Conservation (phyloP, 2,797 vertebrate species). For the Pipistrellus nathusii region DNA sequence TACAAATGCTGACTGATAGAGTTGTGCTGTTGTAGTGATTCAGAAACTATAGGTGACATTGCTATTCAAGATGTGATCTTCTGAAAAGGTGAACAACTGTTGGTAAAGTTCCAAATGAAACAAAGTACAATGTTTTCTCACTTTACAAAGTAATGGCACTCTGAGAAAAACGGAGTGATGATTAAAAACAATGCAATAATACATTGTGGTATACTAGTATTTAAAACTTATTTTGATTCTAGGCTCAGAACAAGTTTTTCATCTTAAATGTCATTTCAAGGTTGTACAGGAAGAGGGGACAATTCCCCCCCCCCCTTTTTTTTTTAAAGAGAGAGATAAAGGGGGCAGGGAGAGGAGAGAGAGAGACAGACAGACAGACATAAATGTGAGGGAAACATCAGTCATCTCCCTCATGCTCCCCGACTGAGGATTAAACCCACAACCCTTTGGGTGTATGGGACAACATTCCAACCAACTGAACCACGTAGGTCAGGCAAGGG, state of each 20-base stretch:
- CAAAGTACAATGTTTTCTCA: background rate
- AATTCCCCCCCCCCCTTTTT: background rate
- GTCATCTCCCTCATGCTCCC: background rate
- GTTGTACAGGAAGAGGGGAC: slow-evolving; percentile 11
- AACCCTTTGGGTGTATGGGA: background rate
- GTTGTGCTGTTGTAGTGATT: background rate
- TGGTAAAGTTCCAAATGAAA: slow-evolving; percentile 44
- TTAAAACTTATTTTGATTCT: slow-evolving; percentile 51
- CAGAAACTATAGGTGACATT: background rate
- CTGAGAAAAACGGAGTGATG: slow-evolving; percentile 62
- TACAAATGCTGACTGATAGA: background rate
- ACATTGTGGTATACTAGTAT: slow-evolving; percentile 7
- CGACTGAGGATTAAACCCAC: background rate
- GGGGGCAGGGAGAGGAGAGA: too few species aligned
- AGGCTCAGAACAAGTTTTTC: slow-evolving; percentile 49
- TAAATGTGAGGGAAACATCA: background rate
- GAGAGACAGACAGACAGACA: too few species aligned
- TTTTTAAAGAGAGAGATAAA: background rate
- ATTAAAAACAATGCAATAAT: slow-evolving; percentile 58
- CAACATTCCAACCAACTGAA: background rate
- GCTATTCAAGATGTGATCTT: slow-evolving; percentile 29
- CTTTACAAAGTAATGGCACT: slow-evolving; percentile 52
- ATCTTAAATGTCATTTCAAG: slow-evolving; percentile 48
- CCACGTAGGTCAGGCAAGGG: background rate
- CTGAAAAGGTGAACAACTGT: slow-evolving; percentile 26